Base-by-base conservation (phyloP, 2,113 vertebrate genomes). In the Xenopus laevis region DNA sequence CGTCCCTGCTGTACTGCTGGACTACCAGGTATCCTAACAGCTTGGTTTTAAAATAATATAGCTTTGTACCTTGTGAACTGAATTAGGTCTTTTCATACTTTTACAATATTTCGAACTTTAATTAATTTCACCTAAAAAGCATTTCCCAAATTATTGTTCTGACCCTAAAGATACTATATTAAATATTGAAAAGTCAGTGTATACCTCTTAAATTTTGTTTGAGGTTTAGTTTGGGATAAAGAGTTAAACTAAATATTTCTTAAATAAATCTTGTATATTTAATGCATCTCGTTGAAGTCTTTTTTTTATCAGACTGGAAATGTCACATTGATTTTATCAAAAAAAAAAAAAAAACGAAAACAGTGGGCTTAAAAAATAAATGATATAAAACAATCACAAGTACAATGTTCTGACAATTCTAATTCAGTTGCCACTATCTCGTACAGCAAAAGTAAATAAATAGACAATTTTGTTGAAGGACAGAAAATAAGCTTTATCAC, bases 291-390 rank as follows among this genome's bases (percentile, higher is more conserved):
- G 78, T 81, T 83, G 80, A 86, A 86, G 83, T 89, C 86, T n/a
- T 89, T 86, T 82, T 86, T 85, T 89, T 85, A 87, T 86, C 85
- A 78, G 86, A 86, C 84, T 82, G 83, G 79, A 91, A 92, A 92
- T 92, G 88, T 90, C 86, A 88, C 86, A 90, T 88, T 92, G 89
- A 92, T 92, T 90, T 92, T 91, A 91, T 89, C 87, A 89, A 89
- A 89, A 91, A 91, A 91, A 86, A 47, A 47, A 10, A 33, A 33
- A 33, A 3, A 33, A 33, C 30, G 82, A n/a, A n/a, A n/a, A n/a
- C n/a, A 83, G 83, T 86, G 83, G 85, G 88, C 87, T 81, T 13
- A 80, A 83, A 88, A 80, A 82, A 72, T 16, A 17, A 20, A 47
- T 33, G 6, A 33, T 33, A 7, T 27, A 78, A 67, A 61, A 68